Conservation (phyloP, 2,797 vertebrate species). For the Mus spretus region DNA sequence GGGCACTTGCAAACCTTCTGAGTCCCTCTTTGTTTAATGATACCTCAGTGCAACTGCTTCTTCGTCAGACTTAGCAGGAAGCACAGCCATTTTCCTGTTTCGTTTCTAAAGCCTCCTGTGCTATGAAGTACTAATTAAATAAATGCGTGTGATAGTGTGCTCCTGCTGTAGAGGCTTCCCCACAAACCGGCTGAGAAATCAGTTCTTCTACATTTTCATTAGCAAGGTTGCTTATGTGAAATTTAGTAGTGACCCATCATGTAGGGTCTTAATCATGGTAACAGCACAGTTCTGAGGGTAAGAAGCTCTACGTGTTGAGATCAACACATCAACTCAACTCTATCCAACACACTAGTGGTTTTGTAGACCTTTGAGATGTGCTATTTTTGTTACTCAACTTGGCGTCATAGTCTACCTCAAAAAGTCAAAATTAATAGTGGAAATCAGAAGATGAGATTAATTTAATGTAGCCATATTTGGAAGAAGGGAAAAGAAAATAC, state of each 20-base stretch:
- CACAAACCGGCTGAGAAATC: not conserved
- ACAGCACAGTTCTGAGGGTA: not conserved
- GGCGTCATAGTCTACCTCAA: not conserved
- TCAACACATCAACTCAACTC: not conserved
- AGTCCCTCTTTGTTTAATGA: not conserved
- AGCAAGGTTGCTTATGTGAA: constrained; percentile 32
- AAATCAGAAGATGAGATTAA: not conserved
- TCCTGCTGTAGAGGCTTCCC: not conserved
- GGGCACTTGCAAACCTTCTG: not conserved
- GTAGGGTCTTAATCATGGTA: not conserved
- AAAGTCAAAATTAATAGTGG: not conserved
- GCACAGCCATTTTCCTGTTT: not conserved
- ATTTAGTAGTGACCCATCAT: constrained; percentile 32
- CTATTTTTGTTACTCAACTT: not conserved
- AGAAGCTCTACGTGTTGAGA: not conserved
- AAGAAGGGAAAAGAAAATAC: not conserved
- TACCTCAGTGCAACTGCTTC: not conserved
- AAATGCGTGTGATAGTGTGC: not conserved
- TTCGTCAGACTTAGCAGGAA: not conserved
- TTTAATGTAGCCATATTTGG: not conserved
- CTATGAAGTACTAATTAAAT: constrained; percentile 17
- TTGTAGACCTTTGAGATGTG: not conserved
- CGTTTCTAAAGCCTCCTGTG: not conserved
- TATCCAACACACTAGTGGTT: not conserved
- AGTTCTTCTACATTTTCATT: not conserved